Base-by-base conservation (phyloP, 2,888 invertebrate genomes). In the Euproctis similis region DNA sequence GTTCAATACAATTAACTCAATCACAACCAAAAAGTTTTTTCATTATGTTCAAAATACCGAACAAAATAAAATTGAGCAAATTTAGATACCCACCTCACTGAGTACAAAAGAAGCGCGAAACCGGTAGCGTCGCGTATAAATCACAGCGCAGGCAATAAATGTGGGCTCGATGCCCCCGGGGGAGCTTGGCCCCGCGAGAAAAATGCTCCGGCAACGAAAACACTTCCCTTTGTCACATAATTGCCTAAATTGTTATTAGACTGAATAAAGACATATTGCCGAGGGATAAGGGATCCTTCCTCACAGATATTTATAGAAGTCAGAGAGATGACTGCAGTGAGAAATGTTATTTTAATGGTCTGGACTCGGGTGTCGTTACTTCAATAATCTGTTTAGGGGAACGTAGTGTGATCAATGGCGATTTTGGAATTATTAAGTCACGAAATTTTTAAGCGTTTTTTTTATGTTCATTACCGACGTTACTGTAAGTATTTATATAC, bases 161-260 rank as follows among this genome's bases (percentile, higher is more conserved):
- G 66, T 74, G 75, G 65, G 59, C 54, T 36, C 37, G 41, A 42
- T n/a, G n/a, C n/a, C 58, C 71, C 80, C 67, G 67, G 24, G 65
- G 76, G 75, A 69, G 58, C 42, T 38, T 37, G 34, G 46, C 48
- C 46, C 43, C 38, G 39, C 36, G 46, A 59, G 66, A 71, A 67
- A 65, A 73, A 75, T 68, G 71, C 61, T 64, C 39, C 64, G n/a
- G n/a, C n/a, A 65, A 58, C 66, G 70, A 67, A 64, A 74, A 77
- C 76, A 74, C 75, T 75, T 81, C 76, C 82, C 71, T 77, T 72
- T 77, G 81, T 81, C 80, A 80, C 77, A 75, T 82, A 81, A 81
- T 82, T 76, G 77, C 72, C 72, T 63, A 77, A 84, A 84, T 81
- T 81, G 84, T 82, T 84, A 84, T 84, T 84, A 82, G 77, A 69